A percentile compares a stretch with the other conserved stretches of the same genome.
These are phyloP conservation scores for Gonatopus flavifemur DNA, from an alignment of 1,140 invertebrate species.

Conservation along the genomic window DNA sequence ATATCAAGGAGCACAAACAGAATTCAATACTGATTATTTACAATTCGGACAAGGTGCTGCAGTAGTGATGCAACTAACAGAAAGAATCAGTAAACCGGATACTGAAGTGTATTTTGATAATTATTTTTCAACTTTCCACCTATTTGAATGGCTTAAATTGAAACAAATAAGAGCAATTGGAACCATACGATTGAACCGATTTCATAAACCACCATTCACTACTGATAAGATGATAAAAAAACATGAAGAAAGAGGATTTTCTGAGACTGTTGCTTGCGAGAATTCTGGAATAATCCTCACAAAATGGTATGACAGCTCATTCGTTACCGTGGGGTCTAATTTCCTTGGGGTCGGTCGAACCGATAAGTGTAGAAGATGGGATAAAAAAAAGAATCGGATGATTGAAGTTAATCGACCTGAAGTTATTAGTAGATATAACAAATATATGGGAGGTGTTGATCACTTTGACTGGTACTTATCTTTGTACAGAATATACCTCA, in stretches of 20 bases:
- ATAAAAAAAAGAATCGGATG: no score
- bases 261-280: slow-evolving; percentile 41
- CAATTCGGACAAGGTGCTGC: slow-evolving; percentile 25
- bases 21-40: slow-evolving; percentile 19
- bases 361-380: no score
- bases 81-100: slow-evolving; percentile 13
- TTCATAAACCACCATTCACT: slow-evolving; percentile 38
- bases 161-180: slow-evolving; percentile 44
- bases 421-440: no score
- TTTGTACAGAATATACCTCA: no score
- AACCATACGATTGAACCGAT: slow-evolving; percentile 34
- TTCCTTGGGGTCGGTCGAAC: no score
- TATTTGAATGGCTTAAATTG: slow-evolving; percentile 41
- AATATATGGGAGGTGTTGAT: no score
- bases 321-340: no score
- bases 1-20: slow-evolving; percentile 34
- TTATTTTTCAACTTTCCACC: slow-evolving; percentile 42
- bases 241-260: slow-evolving; percentile 39
- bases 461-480: no score
- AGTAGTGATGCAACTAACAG: slow-evolving; percentile 27
- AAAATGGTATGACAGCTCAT: no score
- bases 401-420: no score
- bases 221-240: slow-evolving; percentile 44
- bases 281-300: no score
- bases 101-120: slow-evolving; percentile 6